Evolutionary conservation across 2,113 vertebrate genomes (phyloP).

Genomic region (Sorex fumeus): DNA sequence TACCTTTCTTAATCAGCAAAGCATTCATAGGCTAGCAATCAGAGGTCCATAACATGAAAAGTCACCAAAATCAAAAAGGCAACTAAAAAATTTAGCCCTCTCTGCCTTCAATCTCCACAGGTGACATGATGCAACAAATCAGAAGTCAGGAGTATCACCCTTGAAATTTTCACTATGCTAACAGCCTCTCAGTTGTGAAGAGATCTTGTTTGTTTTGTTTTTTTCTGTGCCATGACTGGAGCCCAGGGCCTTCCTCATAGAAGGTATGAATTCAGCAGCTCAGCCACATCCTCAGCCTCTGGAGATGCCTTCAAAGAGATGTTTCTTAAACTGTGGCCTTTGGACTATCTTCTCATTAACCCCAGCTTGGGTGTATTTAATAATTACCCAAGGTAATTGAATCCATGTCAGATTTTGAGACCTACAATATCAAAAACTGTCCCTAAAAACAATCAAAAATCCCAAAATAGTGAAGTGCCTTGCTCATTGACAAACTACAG

Average conservation of each 20-base stretch:
- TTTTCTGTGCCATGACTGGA: too few species aligned
- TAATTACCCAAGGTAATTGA: constrained; percentile 1
- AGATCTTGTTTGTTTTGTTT: neutral
- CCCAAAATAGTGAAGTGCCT: neutral
- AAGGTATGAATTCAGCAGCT: too few species aligned
- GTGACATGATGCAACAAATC: neutral
- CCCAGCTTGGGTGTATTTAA: neutral
- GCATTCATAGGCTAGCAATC: neutral
- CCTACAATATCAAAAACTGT: constrained; percentile 15
- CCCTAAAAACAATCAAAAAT: constrained; percentile 15
- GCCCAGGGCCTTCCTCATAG: too few species aligned
- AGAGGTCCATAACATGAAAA: neutral
- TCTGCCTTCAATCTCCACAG: neutral
- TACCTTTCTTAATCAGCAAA: constrained; percentile 9
- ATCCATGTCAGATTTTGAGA: neutral
- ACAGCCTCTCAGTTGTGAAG: neutral
- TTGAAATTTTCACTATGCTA: neutral
- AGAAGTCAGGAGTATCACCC: neutral
- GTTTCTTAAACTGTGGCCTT: neutral
- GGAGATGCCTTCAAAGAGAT: neutral
- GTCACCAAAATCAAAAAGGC: neutral
- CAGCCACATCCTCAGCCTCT: too few species aligned
- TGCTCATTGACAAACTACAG: neutral
- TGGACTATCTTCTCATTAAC: neutral
- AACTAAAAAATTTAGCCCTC: neutral